These are phyloP conservation scores for Aphyosemion australe DNA, from an alignment of 2,113 vertebrate species.

Conservation along the genomic window DNA sequence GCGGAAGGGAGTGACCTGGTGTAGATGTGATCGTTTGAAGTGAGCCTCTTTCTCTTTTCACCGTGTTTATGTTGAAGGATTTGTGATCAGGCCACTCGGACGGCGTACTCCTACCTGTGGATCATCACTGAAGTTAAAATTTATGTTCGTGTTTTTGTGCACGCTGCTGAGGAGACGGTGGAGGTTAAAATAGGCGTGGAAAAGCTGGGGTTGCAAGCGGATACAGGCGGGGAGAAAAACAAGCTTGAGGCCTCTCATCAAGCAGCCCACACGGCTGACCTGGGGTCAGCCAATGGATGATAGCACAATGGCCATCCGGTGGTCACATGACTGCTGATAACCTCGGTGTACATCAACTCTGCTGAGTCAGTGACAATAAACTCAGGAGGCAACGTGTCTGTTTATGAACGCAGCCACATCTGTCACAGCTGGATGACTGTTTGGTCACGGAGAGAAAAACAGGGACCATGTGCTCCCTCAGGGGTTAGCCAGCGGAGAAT, in stretches of 20 bases:
- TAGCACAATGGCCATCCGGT: constrained; percentile 29
- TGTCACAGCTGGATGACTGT: not conserved
- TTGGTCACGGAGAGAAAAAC: not conserved
- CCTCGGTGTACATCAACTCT: constrained; percentile 18
- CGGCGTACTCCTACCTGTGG: constrained; percentile 11
- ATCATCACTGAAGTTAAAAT: constrained; percentile 6
- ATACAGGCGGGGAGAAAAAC: constrained; percentile 60
- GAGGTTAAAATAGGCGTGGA: constrained; percentile 32
- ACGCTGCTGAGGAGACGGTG: constrained; percentile 6
- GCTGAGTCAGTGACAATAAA: constrained; percentile 36
- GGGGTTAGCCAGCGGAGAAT: no score
- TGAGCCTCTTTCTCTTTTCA: constrained; percentile 25
- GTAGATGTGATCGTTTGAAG: constrained; percentile 31
- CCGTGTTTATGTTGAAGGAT: constrained; percentile 53
- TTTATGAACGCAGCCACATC: constrained; percentile 6
- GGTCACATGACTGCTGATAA: constrained; percentile 49
- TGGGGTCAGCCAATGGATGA: constrained; percentile 54
- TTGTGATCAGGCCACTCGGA: constrained; percentile 29
- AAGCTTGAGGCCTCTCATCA: constrained; percentile 49
- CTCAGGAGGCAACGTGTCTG: not conserved
- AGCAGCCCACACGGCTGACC: constrained; percentile 56
- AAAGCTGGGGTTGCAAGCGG: constrained; percentile 45
- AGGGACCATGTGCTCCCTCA: no score
- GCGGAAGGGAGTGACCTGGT: constrained; percentile 24
- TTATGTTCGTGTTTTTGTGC: constrained; percentile 8